These are phyloP conservation scores for Heterodera schachtii DNA, from an alignment of 1,140 invertebrate species.

Conservation along the genomic window DNA sequence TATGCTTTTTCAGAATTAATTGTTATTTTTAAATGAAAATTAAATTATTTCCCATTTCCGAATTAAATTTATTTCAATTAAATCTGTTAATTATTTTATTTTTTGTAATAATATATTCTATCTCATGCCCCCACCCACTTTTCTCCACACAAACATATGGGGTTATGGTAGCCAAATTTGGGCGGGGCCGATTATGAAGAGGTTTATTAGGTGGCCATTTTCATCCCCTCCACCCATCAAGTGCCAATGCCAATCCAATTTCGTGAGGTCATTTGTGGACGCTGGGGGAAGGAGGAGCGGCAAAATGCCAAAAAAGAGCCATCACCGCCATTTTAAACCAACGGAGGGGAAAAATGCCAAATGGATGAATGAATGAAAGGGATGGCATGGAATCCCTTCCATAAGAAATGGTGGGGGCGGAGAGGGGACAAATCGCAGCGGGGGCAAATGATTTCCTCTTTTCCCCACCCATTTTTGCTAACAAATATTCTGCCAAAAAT, in stretches of 20 bases:
- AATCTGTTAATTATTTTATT: too few relatives aligned
- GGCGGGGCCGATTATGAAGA: neutral
- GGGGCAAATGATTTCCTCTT: neutral
- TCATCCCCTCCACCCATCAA: neutral
- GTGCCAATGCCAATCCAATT: neutral
- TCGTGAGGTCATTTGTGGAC: neutral
- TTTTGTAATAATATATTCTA: neutral
- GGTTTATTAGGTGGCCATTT: neutral
- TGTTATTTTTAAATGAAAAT: too few relatives aligned
- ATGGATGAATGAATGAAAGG: too few relatives aligned
- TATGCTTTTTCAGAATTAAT: too few relatives aligned
- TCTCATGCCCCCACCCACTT: neutral
- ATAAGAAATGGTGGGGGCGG: neutral
- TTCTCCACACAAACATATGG: neutral
- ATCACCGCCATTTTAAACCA: neutral
- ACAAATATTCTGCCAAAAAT: neutral
- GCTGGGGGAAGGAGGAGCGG: neutral
- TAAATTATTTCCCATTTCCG: too few relatives aligned
- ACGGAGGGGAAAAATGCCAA: too few relatives aligned
- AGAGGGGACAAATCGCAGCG: conserved; percentile 4
- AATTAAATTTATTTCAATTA: too few relatives aligned
- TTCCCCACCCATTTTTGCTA: neutral
- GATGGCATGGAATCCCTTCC: too few relatives aligned
- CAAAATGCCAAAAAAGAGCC: neutral
- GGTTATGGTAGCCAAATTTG: neutral